Base-by-base conservation (phyloP, 2,888 invertebrate species). In the Gastrophysa polygoni region DNA sequence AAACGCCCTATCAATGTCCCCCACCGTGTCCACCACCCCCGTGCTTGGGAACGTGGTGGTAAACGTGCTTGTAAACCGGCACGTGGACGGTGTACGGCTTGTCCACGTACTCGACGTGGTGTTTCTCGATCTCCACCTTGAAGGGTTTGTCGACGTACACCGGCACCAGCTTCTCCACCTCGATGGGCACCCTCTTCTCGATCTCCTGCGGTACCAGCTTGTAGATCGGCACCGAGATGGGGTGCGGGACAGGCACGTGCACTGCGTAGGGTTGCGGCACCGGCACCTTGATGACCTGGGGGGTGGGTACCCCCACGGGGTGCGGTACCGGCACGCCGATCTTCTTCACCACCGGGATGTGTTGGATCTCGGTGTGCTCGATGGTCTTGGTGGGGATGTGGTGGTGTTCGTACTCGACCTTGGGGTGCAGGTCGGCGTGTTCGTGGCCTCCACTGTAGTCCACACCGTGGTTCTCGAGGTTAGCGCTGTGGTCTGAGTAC, bases 191-290 rank as follows among this genome's bases (percentile, higher is more conserved):
- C 68, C 87, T 88, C 72, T 88, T 89, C 72, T 90, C 90, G 56
- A 90, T 85, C 66, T 90, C 86, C 71, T 91, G 88, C 10, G 89
- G 88, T 2, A 90, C 89, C 72, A 88, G 83, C 82, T 90, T 90
- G 75, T 90, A 91, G 57, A 90, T 88, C 0, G 91, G 89, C 49
- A 90, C 86, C 64, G 88, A 88, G 55, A 91, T 88, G 69, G 89
- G 89, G 73, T 90, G 90, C 59, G 91, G 89, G 28, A 91, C 87
- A 0, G 85, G 80, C 0, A 91, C 85, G 72, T 90, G 89, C 0
- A 91, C 90, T 0, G 91, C 87, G 81, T 90, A 90, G 1, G 91
- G 91, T 62, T 91, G 89, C 2, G 91, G 91, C 48, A 91, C 89
- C 59, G 89, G 88, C 44, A 91, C 84, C 78, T 88, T 89, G 68